Evolutionary conservation across 2,113 vertebrate species (phyloP).

Genomic region (Puntigrus tetrazona): DNA sequence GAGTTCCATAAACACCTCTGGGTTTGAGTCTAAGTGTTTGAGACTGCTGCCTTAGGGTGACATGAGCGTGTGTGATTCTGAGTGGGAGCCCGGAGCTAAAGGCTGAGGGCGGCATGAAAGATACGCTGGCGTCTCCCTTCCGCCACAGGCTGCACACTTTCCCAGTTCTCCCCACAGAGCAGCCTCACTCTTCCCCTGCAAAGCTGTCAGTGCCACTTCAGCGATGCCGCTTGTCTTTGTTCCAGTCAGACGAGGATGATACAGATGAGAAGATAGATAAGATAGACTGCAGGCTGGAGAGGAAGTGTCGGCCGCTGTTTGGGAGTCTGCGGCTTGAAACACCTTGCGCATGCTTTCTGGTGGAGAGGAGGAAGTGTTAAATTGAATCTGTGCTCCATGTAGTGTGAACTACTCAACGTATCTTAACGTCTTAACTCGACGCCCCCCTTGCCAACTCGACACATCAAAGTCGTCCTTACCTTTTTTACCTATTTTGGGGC

Average conservation of each 20-base stretch:
- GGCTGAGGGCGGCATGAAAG: constrained; percentile 51
- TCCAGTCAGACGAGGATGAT: constrained; percentile 30
- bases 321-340: constrained; percentile 25
- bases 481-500: background rate
- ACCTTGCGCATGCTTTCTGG: background rate
- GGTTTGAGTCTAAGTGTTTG: constrained; percentile 57
- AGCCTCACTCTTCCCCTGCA: constrained; percentile 34
- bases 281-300: constrained; percentile 25
- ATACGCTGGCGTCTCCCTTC: constrained; percentile 52
- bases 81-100: constrained; percentile 65
- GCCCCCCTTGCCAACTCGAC: background rate
- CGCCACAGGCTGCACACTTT: constrained; percentile 55
- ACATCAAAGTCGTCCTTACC: background rate
- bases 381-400: constrained; percentile 20
- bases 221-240: constrained; percentile 30
- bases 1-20: constrained; percentile 48
- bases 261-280: constrained; percentile 32
- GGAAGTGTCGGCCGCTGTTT: constrained; percentile 12
- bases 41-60: constrained; percentile 64
- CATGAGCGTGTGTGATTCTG: constrained; percentile 64
- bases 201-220: constrained; percentile 35
- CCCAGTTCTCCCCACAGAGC: constrained; percentile 38
- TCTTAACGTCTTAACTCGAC: constrained; percentile 12
- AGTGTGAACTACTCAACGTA: background rate
- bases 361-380: constrained; percentile 27